Conservation (phyloP, 2,797 vertebrate genomes). For the Amblyopsis hoosieri region DNA sequence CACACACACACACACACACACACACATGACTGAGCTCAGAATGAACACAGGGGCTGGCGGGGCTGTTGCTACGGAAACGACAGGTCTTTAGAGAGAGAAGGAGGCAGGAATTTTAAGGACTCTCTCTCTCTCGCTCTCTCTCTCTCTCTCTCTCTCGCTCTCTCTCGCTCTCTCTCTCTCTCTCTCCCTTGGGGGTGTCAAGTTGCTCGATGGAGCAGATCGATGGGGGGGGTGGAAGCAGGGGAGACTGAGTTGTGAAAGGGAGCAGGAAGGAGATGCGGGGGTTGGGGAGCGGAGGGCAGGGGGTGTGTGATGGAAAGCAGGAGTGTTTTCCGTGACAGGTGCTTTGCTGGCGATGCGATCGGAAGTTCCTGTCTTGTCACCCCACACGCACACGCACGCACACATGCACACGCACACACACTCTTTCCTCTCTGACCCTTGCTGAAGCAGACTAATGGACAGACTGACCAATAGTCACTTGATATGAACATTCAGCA, state of each 20-base stretch:
- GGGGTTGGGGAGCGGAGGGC: slow-evolving; percentile 10
- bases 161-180: too few relatives aligned
- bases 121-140: slow-evolving; percentile 48
- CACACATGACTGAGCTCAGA: slow-evolving; percentile 64
- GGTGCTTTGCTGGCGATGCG: slow-evolving; percentile 66
- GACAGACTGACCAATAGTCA: slow-evolving; percentile 11
- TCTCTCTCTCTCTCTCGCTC: background rate
- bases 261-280: slow-evolving; percentile 26
- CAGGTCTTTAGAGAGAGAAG: slow-evolving; percentile 69
- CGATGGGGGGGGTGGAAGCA: slow-evolving; percentile 43
- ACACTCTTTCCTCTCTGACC: background rate
- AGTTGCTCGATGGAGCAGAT: slow-evolving; percentile 60
- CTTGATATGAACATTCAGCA: slow-evolving; percentile 17
- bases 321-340: slow-evolving; percentile 76
- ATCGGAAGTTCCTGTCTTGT: slow-evolving; percentile 72
- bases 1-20: slow-evolving; percentile 35
- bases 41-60: slow-evolving; percentile 55
- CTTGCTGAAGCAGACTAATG: background rate
- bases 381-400: too few relatives aligned
- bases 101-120: slow-evolving; percentile 76
- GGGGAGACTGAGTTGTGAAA: background rate
- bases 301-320: slow-evolving; percentile 54
- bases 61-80: slow-evolving; percentile 68
- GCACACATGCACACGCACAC: slow-evolving; percentile 33
- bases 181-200: slow-evolving; percentile 46